Percentiles rank a stretch among this genome's conserved stretches.
Evolutionary conservation across 2,888 invertebrate species (phyloP).

Genomic region (Tenthredo scrophulariae): DNA sequence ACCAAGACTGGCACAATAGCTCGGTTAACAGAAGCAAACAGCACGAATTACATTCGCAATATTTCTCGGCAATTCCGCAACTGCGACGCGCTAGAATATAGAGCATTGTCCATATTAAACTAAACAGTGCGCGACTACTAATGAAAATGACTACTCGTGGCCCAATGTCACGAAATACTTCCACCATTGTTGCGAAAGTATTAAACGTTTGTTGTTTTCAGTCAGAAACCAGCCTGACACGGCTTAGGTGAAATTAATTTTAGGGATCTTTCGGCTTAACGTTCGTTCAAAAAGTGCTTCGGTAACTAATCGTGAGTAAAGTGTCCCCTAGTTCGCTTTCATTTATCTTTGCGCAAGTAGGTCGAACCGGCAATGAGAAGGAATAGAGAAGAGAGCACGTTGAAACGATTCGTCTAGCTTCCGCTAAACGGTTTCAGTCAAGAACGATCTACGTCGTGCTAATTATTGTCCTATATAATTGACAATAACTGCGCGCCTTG

Average conservation of each 20-base stretch:
- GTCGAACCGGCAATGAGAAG: conserved; percentile 8
- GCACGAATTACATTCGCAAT: conserved; percentile 36
- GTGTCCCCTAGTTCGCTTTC: conserved; percentile 4
- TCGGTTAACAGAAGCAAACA: conserved; percentile 30
- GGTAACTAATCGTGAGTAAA: conserved; percentile 23
- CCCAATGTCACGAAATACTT: conserved; percentile 7
- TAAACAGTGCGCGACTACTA: conserved; percentile 32
- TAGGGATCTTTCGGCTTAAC: not conserved
- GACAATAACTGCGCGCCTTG: conserved; percentile 37
- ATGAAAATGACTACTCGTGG: conserved; percentile 36
- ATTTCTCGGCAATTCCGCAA: conserved; percentile 28
- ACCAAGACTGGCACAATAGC: conserved; percentile 31
- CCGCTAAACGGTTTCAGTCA: conserved; percentile 41
- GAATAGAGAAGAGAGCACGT: not conserved
- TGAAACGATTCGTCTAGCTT: conserved; percentile 34
- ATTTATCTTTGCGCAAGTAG: conserved; percentile 31
- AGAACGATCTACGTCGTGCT: conserved; percentile 25
- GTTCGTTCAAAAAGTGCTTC: conserved; percentile 16
- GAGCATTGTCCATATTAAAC: conserved; percentile 28
- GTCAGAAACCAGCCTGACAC: not conserved
- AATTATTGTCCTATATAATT: conserved; percentile 36
- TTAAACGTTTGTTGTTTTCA: conserved; percentile 3
- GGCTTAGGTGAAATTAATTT: conserved; percentile 24
- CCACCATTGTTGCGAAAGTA: conserved; percentile 7
- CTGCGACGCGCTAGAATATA: conserved; percentile 13